Conservation (phyloP, 2,797 vertebrate species). For the Tympanoctomys barrerae region DNA sequence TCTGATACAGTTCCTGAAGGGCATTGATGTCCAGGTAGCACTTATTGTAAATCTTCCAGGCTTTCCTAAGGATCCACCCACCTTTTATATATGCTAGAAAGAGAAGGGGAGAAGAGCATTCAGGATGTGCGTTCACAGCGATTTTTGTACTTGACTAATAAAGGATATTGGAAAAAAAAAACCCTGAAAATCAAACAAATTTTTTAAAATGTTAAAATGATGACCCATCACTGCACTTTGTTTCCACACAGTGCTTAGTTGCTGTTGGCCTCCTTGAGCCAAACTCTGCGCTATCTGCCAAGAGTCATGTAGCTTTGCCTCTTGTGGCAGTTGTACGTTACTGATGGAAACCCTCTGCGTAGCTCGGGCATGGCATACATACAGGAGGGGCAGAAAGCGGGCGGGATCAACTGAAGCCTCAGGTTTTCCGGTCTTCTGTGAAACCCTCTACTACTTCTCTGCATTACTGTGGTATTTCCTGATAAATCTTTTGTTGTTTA, state of each 20-base stretch:
- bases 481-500: neutral
- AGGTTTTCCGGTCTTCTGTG: neutral
- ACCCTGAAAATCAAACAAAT: neutral
- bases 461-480: neutral
- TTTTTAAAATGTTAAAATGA: neutral
- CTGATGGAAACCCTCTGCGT: neutral
- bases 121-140: neutral
- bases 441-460: neutral
- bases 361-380: accelerated
- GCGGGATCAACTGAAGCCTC: neutral
- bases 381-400: too few species aligned
- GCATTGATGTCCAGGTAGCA: constrained; percentile 97
- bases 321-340: neutral
- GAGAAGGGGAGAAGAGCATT: constrained; percentile 47
- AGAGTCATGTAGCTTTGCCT: neutral
- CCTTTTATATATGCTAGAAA: constrained; percentile 97
- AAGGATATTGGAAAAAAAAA: neutral
- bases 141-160: neutral
- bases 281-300: neutral
- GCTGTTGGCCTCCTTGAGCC: neutral
- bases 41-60: constrained; percentile 99
- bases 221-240: too few species aligned
- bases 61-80: constrained; percentile 99
- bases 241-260: neutral
- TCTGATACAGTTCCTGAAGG: constrained; percentile 94